phyloP scores from a whole-genome alignment of 2,888 invertebrate genomes.

The Trichopria drosophilae region DNA sequence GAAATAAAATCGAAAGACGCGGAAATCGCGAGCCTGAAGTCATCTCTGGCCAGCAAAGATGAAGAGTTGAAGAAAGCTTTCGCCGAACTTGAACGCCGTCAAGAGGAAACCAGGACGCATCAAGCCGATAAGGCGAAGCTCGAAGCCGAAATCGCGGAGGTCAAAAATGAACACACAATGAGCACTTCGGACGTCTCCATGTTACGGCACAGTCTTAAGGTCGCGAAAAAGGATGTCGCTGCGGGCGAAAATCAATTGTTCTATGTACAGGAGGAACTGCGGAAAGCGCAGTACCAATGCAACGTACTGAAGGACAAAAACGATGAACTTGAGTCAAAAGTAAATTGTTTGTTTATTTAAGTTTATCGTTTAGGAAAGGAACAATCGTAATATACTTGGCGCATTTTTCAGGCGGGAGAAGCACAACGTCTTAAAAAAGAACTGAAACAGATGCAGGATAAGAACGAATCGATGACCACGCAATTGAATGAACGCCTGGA shows the following conservation, averaged over 20 bases:
- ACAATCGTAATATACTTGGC: slow-evolving; percentile 1
- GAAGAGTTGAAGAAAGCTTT: slow-evolving; percentile 43
- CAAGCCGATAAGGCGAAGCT: slow-evolving; percentile 61
- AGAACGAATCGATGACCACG: slow-evolving; percentile 55
- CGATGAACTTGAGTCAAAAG: too few species aligned
- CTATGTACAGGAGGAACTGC: slow-evolving; percentile 39
- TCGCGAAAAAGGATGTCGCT: slow-evolving; percentile 38
- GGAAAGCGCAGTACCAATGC: slow-evolving; percentile 36
- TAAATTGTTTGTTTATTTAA: neutral
- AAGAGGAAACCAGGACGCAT: slow-evolving; percentile 54
- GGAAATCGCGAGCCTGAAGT: slow-evolving; percentile 40
- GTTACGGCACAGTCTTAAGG: slow-evolving; percentile 37
- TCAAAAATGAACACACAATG: slow-evolving; percentile 41
- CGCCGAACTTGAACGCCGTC: slow-evolving; percentile 44
- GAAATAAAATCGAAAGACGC: slow-evolving; percentile 45
- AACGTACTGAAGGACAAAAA: slow-evolving; percentile 62
- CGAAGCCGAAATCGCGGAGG: slow-evolving; percentile 44
- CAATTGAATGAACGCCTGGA: slow-evolving; percentile 57
- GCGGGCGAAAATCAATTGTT: slow-evolving; percentile 38
- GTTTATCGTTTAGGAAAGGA: neutral
- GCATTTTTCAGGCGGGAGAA: slow-evolving; percentile 39
- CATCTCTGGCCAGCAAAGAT: slow-evolving; percentile 38
- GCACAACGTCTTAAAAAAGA: slow-evolving; percentile 47
- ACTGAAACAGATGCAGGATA: slow-evolving; percentile 52
- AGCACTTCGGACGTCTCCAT: slow-evolving; percentile 38